These are phyloP conservation scores for Anseranas semipalmata DNA, from an alignment of 2,113 vertebrate genomes.

Conservation along the genomic window DNA sequence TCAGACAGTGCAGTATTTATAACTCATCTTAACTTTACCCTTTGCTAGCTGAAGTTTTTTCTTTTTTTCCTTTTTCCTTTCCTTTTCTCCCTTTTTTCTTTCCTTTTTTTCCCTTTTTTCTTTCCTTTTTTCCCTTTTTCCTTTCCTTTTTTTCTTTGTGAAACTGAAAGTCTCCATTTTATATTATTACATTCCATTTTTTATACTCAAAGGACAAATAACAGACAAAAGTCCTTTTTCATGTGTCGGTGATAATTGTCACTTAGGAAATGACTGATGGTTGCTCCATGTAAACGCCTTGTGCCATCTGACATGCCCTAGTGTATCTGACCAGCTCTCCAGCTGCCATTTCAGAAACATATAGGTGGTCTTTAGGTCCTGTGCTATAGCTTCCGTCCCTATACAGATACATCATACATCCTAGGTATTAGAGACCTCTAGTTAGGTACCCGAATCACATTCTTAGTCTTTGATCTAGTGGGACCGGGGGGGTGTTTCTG, in stretches of 20 bases:
- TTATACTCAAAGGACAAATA: slow-evolving; percentile 4
- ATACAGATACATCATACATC: background rate
- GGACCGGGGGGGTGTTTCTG: background rate
- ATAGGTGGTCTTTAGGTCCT: background rate
- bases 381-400: background rate
- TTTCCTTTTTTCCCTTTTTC: background rate
- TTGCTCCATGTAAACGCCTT: background rate
- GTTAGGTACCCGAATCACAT: background rate
- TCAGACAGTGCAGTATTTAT: background rate
- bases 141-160: background rate
- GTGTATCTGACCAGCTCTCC: background rate
- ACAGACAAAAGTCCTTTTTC: background rate
- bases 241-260: background rate
- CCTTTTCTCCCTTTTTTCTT: background rate
- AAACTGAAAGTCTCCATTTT: background rate
- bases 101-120: background rate
- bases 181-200: background rate
- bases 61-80: too few species aligned
- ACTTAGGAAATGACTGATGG: background rate
- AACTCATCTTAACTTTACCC: background rate
- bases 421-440: background rate
- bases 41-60: background rate
- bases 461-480: background rate
- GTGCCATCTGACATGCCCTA: background rate
- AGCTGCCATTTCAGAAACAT: background rate